Base-by-base conservation (phyloP, 2,113 vertebrate species). In the Grallaria varia region DNA sequence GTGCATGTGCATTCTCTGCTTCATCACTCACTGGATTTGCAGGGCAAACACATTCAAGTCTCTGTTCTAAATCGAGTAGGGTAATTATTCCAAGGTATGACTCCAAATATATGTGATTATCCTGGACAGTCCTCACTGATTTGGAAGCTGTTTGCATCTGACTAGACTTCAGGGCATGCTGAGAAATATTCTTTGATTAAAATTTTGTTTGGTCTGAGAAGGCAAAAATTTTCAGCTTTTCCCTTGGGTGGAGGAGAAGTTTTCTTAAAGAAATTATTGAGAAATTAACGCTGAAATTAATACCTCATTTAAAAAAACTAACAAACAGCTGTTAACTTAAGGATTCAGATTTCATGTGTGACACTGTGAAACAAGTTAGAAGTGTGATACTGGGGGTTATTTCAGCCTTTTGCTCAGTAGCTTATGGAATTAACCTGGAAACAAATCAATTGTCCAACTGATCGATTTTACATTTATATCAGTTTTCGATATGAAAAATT, bases 231-330 rank as follows among this genome's bases (percentile, higher is more conserved):
- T 87, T 37, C 27, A 37, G 24, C 13, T 83, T 91, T 91, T 71
- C 40, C 6, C 16, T 35, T 60, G 9, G 1, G 4, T 14, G 2
- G 0, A 24, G 3, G 2, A 27, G 23, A 8, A 0, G 2, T n/a
- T 42, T 53, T 40, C 35, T 56, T 37, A 52, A 66, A 49, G 35
- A 87, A 60, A 74, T 28, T 33, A 39, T 33, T 87, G n/a, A 53
- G 7, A 78, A 81, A 72, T 69, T 33, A 69, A 64, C 11, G 1
- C 8, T 49, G n/a, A 56, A 75, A 73, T 49, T n/a, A 89, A 17
- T 68, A 31, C 28, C 4, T 81, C 7, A 21, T 84, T 85, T 79
- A 35, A 45, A 63, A 72, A 25, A 67, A 74, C 49, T 33, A 44
- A 12, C 30, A 67, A 31, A 49, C 37, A 40, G 13, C 28, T 88